These are phyloP conservation scores for Andricus curvator DNA, from an alignment of 2,888 invertebrate species.

Conservation along the genomic window DNA sequence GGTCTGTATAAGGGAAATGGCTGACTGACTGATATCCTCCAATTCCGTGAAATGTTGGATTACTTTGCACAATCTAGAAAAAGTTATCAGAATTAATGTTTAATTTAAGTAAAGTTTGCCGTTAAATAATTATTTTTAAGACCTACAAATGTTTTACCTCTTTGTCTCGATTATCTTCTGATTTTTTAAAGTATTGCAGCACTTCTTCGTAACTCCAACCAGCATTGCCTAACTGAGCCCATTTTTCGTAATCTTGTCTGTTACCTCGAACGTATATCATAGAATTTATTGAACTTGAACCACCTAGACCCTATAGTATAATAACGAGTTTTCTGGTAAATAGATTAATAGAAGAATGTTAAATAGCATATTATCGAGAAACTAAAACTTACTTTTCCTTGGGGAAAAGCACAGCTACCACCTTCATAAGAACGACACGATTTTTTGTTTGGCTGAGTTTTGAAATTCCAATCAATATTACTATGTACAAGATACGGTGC, in stretches of 20 bases:
- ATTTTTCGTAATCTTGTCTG: not conserved
- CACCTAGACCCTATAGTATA: not conserved
- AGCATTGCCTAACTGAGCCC: not conserved
- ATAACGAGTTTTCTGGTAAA: no score
- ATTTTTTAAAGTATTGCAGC: no score
- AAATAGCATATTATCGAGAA: no score
- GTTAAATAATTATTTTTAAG: no score
- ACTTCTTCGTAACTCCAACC: no score
- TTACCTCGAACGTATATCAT: conserved; percentile 13
- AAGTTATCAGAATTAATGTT: not conserved
- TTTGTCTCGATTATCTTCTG: no score
- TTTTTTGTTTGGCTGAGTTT: conserved; percentile 83
- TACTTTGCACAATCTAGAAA: conserved; percentile 37
- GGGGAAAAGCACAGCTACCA: no score
- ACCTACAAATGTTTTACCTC: no score
- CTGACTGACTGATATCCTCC: conserved; percentile 84
- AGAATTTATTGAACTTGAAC: not conserved
- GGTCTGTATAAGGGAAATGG: conserved; percentile 82
- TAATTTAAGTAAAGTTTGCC: no score
- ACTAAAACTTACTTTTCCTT: no score
- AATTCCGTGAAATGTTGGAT: conserved; percentile 81
- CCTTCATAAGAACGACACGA: conserved; percentile 82
- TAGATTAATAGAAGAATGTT: no score
- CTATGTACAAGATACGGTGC: conserved; percentile 78
- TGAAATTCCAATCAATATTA: conserved; percentile 85